Evolutionary conservation across 2,888 invertebrate genomes (phyloP).

Genomic region (Trichopria drosophilae): DNA sequence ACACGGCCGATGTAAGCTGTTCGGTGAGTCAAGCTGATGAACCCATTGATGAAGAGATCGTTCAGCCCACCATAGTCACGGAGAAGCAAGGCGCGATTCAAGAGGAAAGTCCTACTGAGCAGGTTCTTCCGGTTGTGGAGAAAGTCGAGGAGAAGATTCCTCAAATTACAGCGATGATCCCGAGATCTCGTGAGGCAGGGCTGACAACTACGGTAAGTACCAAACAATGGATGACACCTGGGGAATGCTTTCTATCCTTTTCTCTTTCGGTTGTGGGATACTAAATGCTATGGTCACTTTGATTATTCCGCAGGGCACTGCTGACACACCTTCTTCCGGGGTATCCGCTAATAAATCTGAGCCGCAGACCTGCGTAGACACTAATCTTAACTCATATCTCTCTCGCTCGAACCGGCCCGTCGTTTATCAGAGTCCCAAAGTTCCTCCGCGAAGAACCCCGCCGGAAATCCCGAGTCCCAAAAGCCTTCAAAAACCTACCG

Average conservation of each 20-base stretch:
- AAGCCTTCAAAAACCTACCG: conserved; percentile 9
- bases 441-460: conserved; percentile 48
- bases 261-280: conserved; percentile 41
- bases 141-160: conserved; percentile 25
- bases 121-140: conserved; percentile 28
- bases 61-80: too few species aligned
- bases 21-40: conserved; percentile 75
- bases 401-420: conserved; percentile 43
- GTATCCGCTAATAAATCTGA: conserved; percentile 51
- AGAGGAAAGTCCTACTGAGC: conserved; percentile 2
- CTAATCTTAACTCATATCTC: conserved; percentile 43
- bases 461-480: conserved; percentile 41
- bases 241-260: conserved; percentile 4
- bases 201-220: conserved; percentile 49
- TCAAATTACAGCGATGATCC: conserved; percentile 9
- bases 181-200: conserved; percentile 44
- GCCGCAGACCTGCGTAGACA: conserved; percentile 42
- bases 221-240: not conserved
- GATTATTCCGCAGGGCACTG: conserved; percentile 54
- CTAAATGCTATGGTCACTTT: conserved; percentile 43
- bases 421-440: conserved; percentile 51
- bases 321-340: conserved; percentile 39
- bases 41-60: conserved; percentile 65
- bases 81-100: conserved; percentile 7
- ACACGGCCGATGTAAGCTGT: conserved; percentile 78